phyloP scores from a whole-genome alignment of 2,113 vertebrate species.

The Eclectus roratus region DNA sequence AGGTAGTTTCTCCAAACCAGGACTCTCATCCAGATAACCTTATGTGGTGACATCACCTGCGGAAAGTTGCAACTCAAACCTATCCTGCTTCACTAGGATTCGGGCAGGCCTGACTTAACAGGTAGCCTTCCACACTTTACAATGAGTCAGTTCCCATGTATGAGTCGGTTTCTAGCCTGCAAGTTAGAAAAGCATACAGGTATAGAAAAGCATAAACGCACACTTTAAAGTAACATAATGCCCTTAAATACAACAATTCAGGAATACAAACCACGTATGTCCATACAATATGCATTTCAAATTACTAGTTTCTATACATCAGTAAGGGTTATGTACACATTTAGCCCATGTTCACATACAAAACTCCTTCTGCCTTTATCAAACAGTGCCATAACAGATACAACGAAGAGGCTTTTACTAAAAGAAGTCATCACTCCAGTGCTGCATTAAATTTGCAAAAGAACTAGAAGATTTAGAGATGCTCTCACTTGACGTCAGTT shows the following conservation, averaged over 20 bases:
- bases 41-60: background rate
- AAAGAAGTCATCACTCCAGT: background rate
- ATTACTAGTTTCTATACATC: background rate
- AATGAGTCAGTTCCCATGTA: background rate
- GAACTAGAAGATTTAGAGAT: background rate
- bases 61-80: background rate
- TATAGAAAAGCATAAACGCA: fast-evolving
- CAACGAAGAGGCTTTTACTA: background rate
- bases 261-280: fast-evolving
- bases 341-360: background rate
- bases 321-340: fast-evolving
- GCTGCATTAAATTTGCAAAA: background rate
- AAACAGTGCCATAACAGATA: background rate
- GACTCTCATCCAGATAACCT: background rate
- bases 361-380: background rate
- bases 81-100: background rate
- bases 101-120: background rate
- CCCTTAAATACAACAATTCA: background rate
- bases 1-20: background rate
- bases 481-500: fast-evolving
- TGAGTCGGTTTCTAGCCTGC: background rate
- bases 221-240: background rate
- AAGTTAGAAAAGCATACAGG: background rate
- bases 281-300: background rate
- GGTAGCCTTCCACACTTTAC: background rate